A percentile compares a stretch with the other conserved stretches of the same genome.
Conservation (phyloP, 2,113 vertebrate species). For the Cryptotis parvus region DNA sequence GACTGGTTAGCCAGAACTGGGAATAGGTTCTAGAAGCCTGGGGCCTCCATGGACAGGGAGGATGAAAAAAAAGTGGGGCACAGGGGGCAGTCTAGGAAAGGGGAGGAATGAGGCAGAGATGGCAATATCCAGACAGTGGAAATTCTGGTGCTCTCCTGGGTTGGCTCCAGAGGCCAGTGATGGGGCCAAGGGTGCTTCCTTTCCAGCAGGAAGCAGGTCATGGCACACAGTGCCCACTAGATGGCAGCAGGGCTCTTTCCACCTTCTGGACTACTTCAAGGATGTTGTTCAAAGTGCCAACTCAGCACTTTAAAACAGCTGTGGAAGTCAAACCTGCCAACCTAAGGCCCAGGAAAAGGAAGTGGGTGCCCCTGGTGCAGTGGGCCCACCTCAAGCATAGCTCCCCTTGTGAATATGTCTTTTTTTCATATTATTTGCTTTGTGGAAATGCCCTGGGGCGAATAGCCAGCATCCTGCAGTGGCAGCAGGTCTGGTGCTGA, state of each 20-base stretch:
- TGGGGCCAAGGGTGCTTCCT: too few species aligned
- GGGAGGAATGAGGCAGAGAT: too few species aligned
- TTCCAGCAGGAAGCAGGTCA: background rate
- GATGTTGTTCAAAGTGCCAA: background rate
- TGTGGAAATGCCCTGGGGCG: background rate
- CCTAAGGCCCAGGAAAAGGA: background rate
- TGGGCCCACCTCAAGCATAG: too few species aligned
- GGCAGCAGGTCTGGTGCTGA: conserved; percentile 30
- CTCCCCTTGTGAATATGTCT: background rate
- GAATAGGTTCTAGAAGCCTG: background rate
- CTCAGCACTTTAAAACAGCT: background rate
- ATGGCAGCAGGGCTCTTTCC: conserved; percentile 83
- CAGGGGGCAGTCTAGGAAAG: rapidly evolving
- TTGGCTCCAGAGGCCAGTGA: too few species aligned
- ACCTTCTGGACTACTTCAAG: rapidly evolving
- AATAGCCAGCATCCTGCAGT: conserved; percentile 32
- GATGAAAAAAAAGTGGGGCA: too few species aligned
- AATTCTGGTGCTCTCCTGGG: too few species aligned
- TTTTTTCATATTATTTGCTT: conserved; percentile 22
- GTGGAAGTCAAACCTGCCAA: too few species aligned
- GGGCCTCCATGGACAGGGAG: background rate
- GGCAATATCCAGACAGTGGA: too few species aligned
- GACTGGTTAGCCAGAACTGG: background rate
- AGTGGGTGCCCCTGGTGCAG: background rate
- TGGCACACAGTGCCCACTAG: conserved; percentile 47